A percentile compares a stretch with the other conserved stretches of the same genome.
These are phyloP conservation scores for Anticlea derivata DNA, from an alignment of 2,888 invertebrate species.

Conservation along the genomic window DNA sequence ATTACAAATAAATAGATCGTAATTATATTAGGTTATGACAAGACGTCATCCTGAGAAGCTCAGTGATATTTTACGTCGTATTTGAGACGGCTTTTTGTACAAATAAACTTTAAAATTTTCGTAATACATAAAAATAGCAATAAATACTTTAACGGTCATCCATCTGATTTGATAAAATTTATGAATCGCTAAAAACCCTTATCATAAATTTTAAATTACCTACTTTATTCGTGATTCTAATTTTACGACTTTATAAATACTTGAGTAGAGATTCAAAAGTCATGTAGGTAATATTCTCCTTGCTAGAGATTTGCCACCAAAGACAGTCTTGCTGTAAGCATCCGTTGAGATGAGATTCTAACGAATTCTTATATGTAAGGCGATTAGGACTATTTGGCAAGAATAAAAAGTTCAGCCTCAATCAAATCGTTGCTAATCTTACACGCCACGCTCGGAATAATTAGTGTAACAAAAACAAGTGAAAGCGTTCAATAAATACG, in stretches of 20 bases:
- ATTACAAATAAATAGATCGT: slow-evolving; percentile 41
- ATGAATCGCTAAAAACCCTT: slow-evolving; percentile 16
- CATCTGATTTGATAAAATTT: slow-evolving; percentile 18
- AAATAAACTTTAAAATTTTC: slow-evolving; percentile 1
- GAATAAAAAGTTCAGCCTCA: slow-evolving; percentile 56
- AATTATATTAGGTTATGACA: slow-evolving; percentile 22
- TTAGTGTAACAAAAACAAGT: slow-evolving; percentile 46
- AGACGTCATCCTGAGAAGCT: slow-evolving; percentile 39
- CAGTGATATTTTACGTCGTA: slow-evolving; percentile 25
- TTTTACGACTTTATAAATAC: slow-evolving; percentile 38
- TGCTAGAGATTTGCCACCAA: slow-evolving; percentile 61
- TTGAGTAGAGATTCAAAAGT: slow-evolving; percentile 53
- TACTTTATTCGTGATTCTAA: slow-evolving; percentile 25
- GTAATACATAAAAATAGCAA: slow-evolving; percentile 2
- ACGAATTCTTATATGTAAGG: slow-evolving; percentile 40
- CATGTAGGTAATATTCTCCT: slow-evolving; percentile 32
- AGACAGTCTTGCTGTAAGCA: slow-evolving; percentile 56
- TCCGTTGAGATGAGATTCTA: slow-evolving; percentile 53
- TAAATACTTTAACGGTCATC: slow-evolving; percentile 12
- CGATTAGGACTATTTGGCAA: slow-evolving; percentile 59
- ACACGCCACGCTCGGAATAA: slow-evolving; percentile 32
- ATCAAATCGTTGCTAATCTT: slow-evolving; percentile 40
- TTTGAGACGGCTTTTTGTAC: slow-evolving; percentile 12
- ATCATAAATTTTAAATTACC: slow-evolving; percentile 15
- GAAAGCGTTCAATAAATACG: slow-evolving; percentile 46